phyloP scores from a whole-genome alignment of 2,113 vertebrate genomes.

The Clupea harengus region DNA sequence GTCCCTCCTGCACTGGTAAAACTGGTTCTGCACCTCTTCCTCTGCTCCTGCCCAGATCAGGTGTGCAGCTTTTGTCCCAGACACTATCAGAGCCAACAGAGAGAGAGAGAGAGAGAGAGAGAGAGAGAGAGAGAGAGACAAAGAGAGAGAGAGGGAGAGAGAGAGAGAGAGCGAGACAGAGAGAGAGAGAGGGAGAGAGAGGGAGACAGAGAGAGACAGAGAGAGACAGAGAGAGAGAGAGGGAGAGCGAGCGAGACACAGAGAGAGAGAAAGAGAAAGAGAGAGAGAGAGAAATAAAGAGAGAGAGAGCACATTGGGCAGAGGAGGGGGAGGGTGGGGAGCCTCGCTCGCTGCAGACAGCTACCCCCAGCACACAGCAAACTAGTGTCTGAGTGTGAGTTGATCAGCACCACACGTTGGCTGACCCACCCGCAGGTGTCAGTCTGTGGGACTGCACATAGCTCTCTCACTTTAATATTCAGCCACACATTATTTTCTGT shows the following conservation, averaged over 20 bases:
- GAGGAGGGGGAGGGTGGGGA: not conserved
- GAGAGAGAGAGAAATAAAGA: not conserved
- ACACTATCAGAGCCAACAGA: not conserved
- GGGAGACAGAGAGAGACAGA: no score
- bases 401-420: not conserved
- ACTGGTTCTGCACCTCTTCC: not conserved
- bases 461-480: no score
- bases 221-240: no score
- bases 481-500: not conserved
- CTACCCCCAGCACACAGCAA: not conserved
- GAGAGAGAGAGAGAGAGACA: not conserved
- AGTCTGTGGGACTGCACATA: not conserved
- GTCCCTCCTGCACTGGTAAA: not conserved
- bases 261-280: not conserved
- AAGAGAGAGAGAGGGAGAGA: not conserved
- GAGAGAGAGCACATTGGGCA: not conserved
- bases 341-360: not conserved
- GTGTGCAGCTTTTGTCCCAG: not conserved
- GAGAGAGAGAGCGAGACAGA: not conserved
- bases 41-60: not conserved
- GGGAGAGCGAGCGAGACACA: no score
- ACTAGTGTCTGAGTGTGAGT: not conserved
- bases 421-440: no score
- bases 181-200: not conserved
- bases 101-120: not conserved